Evolutionary conservation across 2,888 invertebrate species (phyloP).

Genomic region (Lissonota sp.): DNA sequence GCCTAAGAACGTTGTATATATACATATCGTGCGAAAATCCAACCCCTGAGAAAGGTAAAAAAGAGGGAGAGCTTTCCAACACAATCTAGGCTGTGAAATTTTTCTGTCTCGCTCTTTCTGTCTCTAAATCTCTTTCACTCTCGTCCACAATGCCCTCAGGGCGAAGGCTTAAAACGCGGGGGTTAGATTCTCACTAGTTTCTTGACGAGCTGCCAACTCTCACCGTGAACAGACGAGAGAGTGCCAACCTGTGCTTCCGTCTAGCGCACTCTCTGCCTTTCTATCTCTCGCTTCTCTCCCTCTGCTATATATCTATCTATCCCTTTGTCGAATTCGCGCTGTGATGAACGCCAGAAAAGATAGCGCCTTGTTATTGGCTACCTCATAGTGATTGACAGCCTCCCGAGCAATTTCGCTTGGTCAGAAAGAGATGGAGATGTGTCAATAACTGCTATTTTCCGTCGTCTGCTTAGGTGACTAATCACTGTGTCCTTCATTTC

Average conservation of each 20-base stretch:
- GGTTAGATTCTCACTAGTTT: slow-evolving; percentile 82
- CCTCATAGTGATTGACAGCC: slow-evolving; percentile 37
- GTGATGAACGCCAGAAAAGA: slow-evolving; percentile 50
- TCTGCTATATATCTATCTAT: background rate
- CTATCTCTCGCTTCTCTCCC: slow-evolving; percentile 42
- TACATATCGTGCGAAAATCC: slow-evolving; percentile 10
- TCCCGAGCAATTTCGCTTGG: slow-evolving; percentile 10
- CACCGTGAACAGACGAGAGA: slow-evolving; percentile 71
- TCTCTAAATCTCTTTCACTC: slow-evolving; percentile 6
- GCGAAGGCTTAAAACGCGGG: slow-evolving; percentile 62
- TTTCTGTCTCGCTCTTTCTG: slow-evolving; percentile 13
- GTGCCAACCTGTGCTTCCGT: slow-evolving; percentile 70
- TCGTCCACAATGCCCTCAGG: slow-evolving; percentile 67
- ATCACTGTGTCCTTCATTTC: slow-evolving; percentile 29
- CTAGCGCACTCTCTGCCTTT: slow-evolving; percentile 15
- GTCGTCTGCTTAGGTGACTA: slow-evolving; percentile 8
- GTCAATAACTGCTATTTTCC: slow-evolving; percentile 39
- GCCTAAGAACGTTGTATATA: slow-evolving; percentile 51
- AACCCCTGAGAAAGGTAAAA: slow-evolving; percentile 32
- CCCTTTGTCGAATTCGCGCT: slow-evolving; percentile 65
- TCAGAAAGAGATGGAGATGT: slow-evolving; percentile 26
- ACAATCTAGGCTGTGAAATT: slow-evolving; percentile 41
- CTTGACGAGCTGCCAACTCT: slow-evolving; percentile 83
- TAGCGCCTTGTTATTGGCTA: slow-evolving; percentile 37
- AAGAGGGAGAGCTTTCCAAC: slow-evolving; percentile 36